Conservation (phyloP, 1,140 invertebrate genomes). For the Pseudomyrmex gracilis region DNA sequence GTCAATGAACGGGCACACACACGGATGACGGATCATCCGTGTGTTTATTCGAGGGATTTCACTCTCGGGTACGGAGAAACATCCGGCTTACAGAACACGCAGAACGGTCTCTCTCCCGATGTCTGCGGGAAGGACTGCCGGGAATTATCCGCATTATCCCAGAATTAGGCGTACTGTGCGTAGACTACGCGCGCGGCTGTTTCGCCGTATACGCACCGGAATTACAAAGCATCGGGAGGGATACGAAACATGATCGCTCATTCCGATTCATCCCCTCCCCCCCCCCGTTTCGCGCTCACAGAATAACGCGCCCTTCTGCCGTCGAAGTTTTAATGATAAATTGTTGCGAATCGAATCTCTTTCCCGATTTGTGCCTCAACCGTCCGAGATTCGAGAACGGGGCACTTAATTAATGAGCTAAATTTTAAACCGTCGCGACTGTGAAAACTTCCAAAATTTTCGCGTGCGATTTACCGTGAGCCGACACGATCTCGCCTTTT, state of each 20-base stretch:
- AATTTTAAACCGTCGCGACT: not conserved
- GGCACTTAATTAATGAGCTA: not conserved
- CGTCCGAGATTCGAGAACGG: constrained; percentile 1
- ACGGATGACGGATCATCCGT: constrained; percentile 34
- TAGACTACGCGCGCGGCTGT: constrained; percentile 2
- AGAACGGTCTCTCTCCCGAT: constrained; percentile 2
- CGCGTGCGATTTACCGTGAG: too few species aligned
- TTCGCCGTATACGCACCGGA: constrained; percentile 5
- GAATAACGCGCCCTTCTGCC: not conserved
- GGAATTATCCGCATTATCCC: constrained; percentile 56
- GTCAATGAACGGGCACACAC: not conserved
- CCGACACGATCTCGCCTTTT: not conserved
- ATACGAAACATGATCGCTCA: not conserved
- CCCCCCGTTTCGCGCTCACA: too few species aligned
- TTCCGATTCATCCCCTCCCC: not conserved
- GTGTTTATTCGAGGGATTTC: constrained; percentile 12
- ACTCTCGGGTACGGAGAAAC: not conserved
- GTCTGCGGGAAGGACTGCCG: constrained; percentile 33
- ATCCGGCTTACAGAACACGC: constrained; percentile 43
- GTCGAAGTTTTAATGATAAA: constrained; percentile 9
- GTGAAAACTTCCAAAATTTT: too few species aligned
- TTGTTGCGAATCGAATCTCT: not conserved
- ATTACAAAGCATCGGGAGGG: constrained; percentile 11
- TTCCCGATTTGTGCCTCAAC: not conserved
- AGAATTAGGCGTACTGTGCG: constrained; percentile 24